Percentiles rank a stretch among this genome's conserved stretches.
Evolutionary conservation across 2,113 vertebrate genomes (phyloP).

Genomic region (Pomatorhinus ruficollis): DNA sequence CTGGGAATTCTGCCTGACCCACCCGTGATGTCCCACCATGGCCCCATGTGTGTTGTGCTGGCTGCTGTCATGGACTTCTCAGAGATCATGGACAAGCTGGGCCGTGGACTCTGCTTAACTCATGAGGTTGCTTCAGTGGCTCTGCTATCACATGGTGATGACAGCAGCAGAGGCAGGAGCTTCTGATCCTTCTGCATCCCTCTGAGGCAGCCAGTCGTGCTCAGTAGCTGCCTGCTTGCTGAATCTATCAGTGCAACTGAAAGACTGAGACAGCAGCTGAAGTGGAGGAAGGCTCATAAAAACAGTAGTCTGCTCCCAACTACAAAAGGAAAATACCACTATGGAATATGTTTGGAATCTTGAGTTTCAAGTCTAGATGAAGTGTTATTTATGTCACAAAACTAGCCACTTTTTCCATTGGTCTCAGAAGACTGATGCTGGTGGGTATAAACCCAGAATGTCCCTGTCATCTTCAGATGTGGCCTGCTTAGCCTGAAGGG

Average conservation of each 20-base stretch:
- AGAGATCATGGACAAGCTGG: neutral
- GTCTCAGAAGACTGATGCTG: neutral
- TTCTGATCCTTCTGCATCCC: neutral
- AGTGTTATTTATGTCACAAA: neutral
- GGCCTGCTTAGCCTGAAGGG: neutral
- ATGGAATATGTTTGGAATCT: neutral
- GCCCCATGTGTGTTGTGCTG: neutral
- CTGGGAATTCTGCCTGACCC: neutral
- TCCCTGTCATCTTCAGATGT: neutral
- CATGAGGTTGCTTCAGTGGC: neutral
- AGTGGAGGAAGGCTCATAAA: neutral
- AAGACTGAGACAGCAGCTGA: neutral
- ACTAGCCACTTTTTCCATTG: neutral
- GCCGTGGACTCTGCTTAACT: neutral
- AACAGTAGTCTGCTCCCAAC: neutral
- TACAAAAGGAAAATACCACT: neutral
- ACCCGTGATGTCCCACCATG: fast-evolving
- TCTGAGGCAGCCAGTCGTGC: fast-evolving
- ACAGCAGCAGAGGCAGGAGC: neutral
- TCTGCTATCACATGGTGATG: neutral
- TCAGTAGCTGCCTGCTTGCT: neutral
- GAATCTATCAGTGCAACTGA: fast-evolving
- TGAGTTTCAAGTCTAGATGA: neutral
- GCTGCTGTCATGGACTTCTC: neutral
- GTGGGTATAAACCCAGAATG: neutral